Evolutionary conservation across 2,888 invertebrate species (phyloP).

Genomic region (Choristoneura rosaceana): DNA sequence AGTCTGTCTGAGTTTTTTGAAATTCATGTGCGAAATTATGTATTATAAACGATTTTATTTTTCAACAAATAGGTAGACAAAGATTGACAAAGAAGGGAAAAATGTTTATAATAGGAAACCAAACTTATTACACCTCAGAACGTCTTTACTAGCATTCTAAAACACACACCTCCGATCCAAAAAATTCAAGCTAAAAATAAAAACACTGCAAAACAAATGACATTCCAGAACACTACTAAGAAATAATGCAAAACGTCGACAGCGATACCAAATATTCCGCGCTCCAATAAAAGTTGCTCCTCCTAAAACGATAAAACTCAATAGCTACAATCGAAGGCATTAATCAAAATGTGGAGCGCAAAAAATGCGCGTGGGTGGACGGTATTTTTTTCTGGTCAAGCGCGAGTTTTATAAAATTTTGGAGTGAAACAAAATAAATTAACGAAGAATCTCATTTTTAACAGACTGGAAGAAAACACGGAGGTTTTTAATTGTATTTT

Average conservation of each 20-base stretch:
- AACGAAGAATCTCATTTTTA: no score
- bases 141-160: not conserved
- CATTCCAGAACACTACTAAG: constrained; percentile 36
- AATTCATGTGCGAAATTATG: no score
- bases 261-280: constrained; percentile 54
- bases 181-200: constrained; percentile 3
- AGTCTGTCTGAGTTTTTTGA: no score
- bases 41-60: no score
- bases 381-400: constrained; percentile 47
- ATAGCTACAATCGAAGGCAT: constrained; percentile 61
- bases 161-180: not conserved
- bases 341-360: constrained; percentile 77
- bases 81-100: no score
- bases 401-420: constrained; percentile 11
- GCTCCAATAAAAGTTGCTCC: constrained; percentile 54
- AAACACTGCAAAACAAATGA: constrained; percentile 13
- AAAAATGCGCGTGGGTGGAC: constrained; percentile 72
- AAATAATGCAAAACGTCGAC: constrained; percentile 45
- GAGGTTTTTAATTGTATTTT: no score
- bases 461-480: no score
- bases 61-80: no score
- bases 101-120: no score
- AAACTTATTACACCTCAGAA: no score
- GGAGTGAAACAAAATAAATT: no score
- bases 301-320: constrained; percentile 73